Percentiles rank a stretch among this genome's conserved stretches.
These are phyloP conservation scores for Oxyura jamaicensis DNA, from an alignment of 2,113 vertebrate genomes.

Conservation along the genomic window DNA sequence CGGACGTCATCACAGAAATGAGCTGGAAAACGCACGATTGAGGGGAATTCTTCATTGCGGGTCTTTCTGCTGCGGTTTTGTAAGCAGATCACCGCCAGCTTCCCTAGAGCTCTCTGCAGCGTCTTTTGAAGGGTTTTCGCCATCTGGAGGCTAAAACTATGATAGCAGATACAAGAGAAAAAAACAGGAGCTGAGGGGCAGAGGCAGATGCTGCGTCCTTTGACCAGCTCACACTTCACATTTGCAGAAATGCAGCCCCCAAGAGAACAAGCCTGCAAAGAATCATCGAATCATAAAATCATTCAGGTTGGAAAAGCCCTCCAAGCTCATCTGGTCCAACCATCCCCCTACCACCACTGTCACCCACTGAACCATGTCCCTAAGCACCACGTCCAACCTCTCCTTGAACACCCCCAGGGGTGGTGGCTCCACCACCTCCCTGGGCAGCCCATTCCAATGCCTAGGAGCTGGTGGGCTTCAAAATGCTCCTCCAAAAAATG, in stretches of 20 bases:
- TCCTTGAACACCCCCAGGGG: no score
- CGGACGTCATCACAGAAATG: neutral
- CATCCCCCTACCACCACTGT: no score
- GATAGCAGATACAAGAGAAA: neutral
- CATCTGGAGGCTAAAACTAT: slow-evolving; percentile 32
- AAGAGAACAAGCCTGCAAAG: neutral
- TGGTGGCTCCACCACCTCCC: no score
- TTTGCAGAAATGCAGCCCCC: neutral
- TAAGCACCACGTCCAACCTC: no score
- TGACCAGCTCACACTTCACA: neutral
- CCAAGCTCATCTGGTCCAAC: no score
- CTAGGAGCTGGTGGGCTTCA: neutral
- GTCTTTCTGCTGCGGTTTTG: neutral
- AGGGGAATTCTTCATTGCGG: neutral
- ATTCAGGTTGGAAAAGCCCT: no score
- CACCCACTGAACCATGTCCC: no score
- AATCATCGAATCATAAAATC: neutral
- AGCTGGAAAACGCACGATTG: rapidly evolving
- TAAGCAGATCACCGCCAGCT: neutral
- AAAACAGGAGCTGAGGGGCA: neutral
- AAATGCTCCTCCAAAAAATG: neutral
- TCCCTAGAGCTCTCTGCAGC: neutral
- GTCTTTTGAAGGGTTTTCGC: neutral
- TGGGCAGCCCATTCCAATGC: no score
- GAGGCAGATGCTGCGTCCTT: no score